Conservation (phyloP, 2,888 invertebrate genomes). For the Stegana nigrithorax region DNA sequence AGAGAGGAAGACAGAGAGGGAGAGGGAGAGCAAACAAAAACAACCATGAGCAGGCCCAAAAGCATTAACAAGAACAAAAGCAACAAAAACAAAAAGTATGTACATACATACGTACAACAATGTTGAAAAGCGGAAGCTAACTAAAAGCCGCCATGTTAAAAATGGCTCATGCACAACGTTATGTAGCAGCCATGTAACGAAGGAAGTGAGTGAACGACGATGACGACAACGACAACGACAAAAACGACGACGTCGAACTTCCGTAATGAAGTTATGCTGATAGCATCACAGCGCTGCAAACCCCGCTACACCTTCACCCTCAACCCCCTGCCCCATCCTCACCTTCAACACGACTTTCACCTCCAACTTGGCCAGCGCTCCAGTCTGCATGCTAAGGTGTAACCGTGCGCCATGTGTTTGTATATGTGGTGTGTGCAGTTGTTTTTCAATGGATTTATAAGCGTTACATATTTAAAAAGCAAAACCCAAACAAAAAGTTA, state of each 20-base stretch:
- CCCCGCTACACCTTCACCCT: neutral
- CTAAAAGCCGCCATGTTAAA: conserved; percentile 50
- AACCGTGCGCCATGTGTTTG: neutral
- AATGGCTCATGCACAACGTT: too few relatives aligned
- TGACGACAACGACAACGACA: neutral
- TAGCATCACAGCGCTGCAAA: conserved; percentile 41
- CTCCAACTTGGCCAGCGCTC: too few relatives aligned
- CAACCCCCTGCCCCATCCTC: conserved; percentile 8
- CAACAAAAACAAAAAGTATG: conserved; percentile 15
- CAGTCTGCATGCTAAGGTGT: neutral
- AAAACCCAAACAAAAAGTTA: neutral
- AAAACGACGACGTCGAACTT: conserved; percentile 38
- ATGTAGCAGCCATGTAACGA: neutral
- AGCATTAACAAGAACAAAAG: conserved; percentile 25
- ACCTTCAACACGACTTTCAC: too few relatives aligned
- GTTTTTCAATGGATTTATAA: neutral
- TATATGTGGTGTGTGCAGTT: neutral
- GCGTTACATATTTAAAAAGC: neutral
- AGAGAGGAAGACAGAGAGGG: neutral
- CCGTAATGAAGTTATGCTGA: conserved; percentile 63
- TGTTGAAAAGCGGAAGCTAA: conserved; percentile 35
- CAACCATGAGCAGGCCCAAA: neutral
- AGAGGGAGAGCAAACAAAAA: neutral
- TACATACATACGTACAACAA: too few relatives aligned
- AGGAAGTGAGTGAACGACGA: neutral